Percentiles rank a stretch among this genome's conserved stretches.
These are phyloP conservation scores for Nycteola revayana DNA, from an alignment of 2,888 invertebrate species.

Conservation along the genomic window DNA sequence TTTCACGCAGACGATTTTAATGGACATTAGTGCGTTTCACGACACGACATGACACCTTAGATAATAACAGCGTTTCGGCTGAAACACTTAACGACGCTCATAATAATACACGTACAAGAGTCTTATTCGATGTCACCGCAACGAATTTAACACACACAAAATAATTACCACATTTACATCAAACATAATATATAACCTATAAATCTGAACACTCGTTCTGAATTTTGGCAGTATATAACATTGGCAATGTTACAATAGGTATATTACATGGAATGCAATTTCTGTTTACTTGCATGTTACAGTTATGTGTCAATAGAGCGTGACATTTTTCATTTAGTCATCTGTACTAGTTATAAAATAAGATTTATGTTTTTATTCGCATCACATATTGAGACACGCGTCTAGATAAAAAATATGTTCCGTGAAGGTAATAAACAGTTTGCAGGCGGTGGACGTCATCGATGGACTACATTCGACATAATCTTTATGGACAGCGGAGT, in stretches of 20 bases:
- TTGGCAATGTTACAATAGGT: slow-evolving; percentile 56
- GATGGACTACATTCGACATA: slow-evolving; percentile 16
- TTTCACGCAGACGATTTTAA: slow-evolving; percentile 48
- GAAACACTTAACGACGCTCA: slow-evolving; percentile 37
- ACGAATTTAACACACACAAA: slow-evolving; percentile 23
- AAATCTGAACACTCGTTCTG: slow-evolving; percentile 40
- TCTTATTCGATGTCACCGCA: slow-evolving; percentile 33
- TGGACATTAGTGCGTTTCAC: slow-evolving; percentile 44
- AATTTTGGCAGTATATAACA: slow-evolving; percentile 57
- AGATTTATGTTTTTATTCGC: slow-evolving; percentile 13
- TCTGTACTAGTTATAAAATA: slow-evolving; percentile 10
- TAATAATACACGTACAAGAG: no score
- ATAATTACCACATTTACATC: slow-evolving; percentile 44
- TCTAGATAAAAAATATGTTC: slow-evolving; percentile 30
- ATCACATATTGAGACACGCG: no score
- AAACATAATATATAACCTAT: slow-evolving; percentile 44
- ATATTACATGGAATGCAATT: slow-evolving; percentile 47
- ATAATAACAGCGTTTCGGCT: slow-evolving; percentile 37
- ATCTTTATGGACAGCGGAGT: slow-evolving; percentile 38
- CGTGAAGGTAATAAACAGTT: slow-evolving; percentile 35
- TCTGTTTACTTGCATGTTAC: slow-evolving; percentile 58
- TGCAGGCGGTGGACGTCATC: slow-evolving; percentile 16
- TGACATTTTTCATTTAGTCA: slow-evolving; percentile 29
- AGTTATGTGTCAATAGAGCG: slow-evolving; percentile 35
- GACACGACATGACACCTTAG: slow-evolving; percentile 41